These are phyloP conservation scores for Sebastes oblongus DNA, from an alignment of 2,797 vertebrate genomes.

Conservation along the genomic window DNA sequence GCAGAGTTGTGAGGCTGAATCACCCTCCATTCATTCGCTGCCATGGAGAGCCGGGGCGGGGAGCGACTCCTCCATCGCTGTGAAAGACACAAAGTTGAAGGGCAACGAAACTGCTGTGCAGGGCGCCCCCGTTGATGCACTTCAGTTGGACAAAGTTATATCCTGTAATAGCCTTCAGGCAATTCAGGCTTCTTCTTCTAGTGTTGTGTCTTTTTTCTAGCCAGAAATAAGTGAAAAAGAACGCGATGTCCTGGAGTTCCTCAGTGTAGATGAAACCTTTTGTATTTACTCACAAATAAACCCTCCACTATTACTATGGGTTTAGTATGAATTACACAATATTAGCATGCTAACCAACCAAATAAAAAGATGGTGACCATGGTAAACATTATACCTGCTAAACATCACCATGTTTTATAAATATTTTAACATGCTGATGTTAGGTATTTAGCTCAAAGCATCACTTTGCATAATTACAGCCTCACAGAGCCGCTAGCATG, in stretches of 20 bases:
- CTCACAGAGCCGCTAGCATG: not conserved
- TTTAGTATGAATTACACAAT: not conserved
- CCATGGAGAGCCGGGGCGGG: not conserved
- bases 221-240: not conserved
- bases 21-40: not conserved
- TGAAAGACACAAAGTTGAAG: conserved; percentile 40
- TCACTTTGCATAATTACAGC: not conserved
- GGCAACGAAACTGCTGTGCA: conserved; percentile 26
- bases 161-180: conserved; percentile 1
- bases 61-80: not conserved
- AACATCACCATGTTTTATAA: not conserved
- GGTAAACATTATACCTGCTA: not conserved
- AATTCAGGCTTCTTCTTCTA: not conserved
- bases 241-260: not conserved
- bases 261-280: not conserved
- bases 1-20: conserved; percentile 27
- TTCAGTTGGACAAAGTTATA: conserved; percentile 20
- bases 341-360: not conserved
- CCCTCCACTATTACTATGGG: not conserved
- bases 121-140: conserved; percentile 16
- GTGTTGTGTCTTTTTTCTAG: not conserved
- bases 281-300: not conserved
- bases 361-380: not conserved
- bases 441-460: not conserved
- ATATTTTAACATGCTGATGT: not conserved